Conservation (phyloP, 2,113 vertebrate genomes). For the Coptodon bakossiorum region DNA sequence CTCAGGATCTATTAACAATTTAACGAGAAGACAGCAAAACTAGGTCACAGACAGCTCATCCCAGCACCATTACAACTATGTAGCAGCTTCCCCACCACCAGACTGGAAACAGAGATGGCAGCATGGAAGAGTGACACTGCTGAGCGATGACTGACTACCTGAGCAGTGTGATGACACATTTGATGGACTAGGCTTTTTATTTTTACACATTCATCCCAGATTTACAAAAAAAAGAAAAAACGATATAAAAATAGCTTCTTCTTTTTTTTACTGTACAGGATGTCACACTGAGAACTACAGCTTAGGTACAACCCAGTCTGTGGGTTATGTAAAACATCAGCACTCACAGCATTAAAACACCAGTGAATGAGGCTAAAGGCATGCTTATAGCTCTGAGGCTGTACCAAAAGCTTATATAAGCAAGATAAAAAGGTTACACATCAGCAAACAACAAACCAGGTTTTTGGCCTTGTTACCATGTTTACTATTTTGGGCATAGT, state of each 20-base stretch:
- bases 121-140: neutral
- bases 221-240: neutral
- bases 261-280: neutral
- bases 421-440: neutral
- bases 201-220: neutral
- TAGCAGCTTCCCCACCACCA: constrained; percentile 1
- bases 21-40: constrained; percentile 59
- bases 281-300: neutral
- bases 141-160: neutral
- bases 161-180: neutral
- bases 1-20: constrained; percentile 73
- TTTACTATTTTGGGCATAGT: neutral
- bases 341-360: neutral
- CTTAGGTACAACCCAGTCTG: neutral
- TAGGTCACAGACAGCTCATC: constrained; percentile 62
- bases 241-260: neutral
- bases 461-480: neutral
- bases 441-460: neutral
- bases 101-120: neutral
- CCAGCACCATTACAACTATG: neutral
- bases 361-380: neutral
- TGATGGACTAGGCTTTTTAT: neutral
- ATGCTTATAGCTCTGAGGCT: neutral
- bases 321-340: neutral
- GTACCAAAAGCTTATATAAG: neutral